Evolutionary conservation across 2,888 invertebrate genomes (phyloP), one percentile per base, ranked within the genome.

Genomic region (Metallyticus violacea): DNA sequence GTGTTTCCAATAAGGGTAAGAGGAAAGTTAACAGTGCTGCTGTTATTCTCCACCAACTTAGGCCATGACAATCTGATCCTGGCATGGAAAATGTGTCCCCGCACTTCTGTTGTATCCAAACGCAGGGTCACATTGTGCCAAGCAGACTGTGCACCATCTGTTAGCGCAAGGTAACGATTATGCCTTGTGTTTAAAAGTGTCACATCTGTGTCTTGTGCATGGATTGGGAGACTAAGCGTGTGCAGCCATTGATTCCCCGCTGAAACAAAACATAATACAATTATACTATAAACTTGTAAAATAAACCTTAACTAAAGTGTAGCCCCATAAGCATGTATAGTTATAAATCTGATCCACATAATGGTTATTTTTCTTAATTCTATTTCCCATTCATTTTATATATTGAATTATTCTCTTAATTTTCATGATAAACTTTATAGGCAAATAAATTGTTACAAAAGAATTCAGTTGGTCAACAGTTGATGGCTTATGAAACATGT

Each of bases 1-100:
- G 93, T 93, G 90, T 95, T 95, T 87, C 95, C 96, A 86, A 96
- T 94, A 91, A 96, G 96, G 0, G 96, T 96, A 40, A 96, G 91
- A 6, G 96, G 96, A 91, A 96, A 96, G 88, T 92, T 93, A 85
- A 95, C 91, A 40, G 92, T 89, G 76, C 91, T 93, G 89, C 91
- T 92, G 88, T 93, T 93, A 87, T 92, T 92, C 1, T 26, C 82
- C 83, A 93, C 89, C 86, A 94, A 90, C 89, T 92, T 93, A 15
- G 96, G 96, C 96, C 96, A 96, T 86, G 93, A 93, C 89, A 96
- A 93, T 90, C 94, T 94, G 79, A 96, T 95, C 89, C 94, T 93
- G 6, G 95, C 94, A 88, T 94, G 92, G 89, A 93, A 92, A 89
- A 92, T 90, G 89, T 93, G 93, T 86, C 93, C 93, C n/a, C 86